Evolutionary conservation across 2,113 vertebrate genomes (phyloP).

Genomic region (Dipodomys merriami): DNA sequence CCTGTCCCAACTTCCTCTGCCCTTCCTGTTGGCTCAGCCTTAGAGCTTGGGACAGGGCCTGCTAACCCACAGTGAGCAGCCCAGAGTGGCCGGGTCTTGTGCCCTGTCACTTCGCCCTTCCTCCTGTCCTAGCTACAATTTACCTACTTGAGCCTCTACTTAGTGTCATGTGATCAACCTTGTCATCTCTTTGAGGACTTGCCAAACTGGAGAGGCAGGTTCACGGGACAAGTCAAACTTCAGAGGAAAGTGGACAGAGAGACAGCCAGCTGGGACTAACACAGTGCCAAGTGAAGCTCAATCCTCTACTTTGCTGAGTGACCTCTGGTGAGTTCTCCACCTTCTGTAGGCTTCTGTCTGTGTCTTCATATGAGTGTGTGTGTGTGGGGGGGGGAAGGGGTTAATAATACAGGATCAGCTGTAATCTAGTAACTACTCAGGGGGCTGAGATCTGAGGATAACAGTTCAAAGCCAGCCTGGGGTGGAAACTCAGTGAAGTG

Average conservation of each 20-base stretch:
- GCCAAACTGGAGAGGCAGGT: not conserved
- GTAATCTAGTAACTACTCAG: too few species aligned
- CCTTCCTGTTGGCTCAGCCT: slow-evolving; percentile 12
- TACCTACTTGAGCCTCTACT: too few species aligned
- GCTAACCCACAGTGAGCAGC: not conserved
- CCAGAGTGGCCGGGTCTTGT: too few species aligned
- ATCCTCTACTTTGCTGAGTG: not conserved
- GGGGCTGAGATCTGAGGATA: too few species aligned
- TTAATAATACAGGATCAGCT: not conserved
- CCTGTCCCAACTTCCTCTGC: slow-evolving; percentile 14
- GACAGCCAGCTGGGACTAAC: not conserved
- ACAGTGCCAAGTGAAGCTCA: not conserved
- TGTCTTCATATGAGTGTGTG: too few species aligned
- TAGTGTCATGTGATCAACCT: fast-evolving
- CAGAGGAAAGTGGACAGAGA: not conserved
- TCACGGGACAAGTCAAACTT: fast-evolving
- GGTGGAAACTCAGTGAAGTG: too few species aligned
- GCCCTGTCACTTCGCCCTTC: too few species aligned
- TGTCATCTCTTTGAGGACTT: not conserved
- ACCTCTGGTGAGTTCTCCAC: not conserved
- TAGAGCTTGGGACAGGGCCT: not conserved
- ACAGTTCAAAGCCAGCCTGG: too few species aligned
- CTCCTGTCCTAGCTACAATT: not conserved
- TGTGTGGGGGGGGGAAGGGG: not conserved
- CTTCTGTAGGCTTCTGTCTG: not conserved